These are phyloP conservation scores for Pollenia labialis DNA, from an alignment of 2,888 invertebrate species.

Conservation along the genomic window DNA sequence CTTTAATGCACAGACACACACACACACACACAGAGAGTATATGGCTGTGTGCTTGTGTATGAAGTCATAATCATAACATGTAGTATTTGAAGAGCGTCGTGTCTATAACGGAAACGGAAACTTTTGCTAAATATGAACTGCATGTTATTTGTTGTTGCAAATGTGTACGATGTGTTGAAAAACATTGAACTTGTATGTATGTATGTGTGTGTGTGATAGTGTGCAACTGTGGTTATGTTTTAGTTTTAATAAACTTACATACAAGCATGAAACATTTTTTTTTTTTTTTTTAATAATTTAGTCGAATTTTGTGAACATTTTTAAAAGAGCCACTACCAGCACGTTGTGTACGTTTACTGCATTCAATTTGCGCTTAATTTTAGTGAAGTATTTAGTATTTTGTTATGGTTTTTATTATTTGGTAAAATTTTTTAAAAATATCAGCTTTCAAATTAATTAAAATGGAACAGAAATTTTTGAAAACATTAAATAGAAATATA, in stretches of 20 bases:
- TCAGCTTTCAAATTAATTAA: constrained; percentile 16
- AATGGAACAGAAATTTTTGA: constrained; percentile 6
- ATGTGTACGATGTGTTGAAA: no score
- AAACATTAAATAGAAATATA: neutral
- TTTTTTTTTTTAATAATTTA: constrained; percentile 4
- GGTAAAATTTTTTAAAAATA: neutral
- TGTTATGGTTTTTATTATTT: constrained; percentile 7
- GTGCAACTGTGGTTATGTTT: neutral
- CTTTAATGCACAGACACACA: constrained; percentile 1
- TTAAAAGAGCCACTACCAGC: neutral
- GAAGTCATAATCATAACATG: constrained; percentile 17
- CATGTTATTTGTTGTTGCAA: neutral
- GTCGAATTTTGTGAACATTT: constrained; percentile 8
- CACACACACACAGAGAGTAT: neutral
- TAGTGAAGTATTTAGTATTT: constrained; percentile 16
- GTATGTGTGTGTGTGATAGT: neutral
- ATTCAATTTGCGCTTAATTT: constrained; percentile 45
- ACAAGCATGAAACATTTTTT: neutral
- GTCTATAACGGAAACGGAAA: constrained; percentile 58
- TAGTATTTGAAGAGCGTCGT: constrained; percentile 20
- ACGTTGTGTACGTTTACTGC: constrained; percentile 42
- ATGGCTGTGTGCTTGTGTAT: no score
- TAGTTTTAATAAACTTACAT: neutral
- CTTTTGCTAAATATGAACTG: constrained; percentile 36
- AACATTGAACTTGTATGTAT: neutral